Percentiles rank a stretch among this genome's conserved stretches.
phyloP scores from a whole-genome alignment of 2,888 invertebrate species.

The Eilema depressum region DNA sequence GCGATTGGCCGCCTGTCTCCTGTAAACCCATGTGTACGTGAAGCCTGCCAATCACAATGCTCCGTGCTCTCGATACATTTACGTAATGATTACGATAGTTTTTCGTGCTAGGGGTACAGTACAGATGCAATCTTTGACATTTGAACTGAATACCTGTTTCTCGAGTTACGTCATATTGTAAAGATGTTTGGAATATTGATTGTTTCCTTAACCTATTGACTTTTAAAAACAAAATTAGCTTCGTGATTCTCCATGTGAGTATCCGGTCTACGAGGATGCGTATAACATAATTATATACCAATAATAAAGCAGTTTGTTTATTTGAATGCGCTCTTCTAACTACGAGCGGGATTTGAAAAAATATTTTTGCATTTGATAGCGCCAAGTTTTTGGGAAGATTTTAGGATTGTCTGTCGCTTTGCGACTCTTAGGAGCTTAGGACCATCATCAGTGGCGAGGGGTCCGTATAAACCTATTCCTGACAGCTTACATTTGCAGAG shows the following conservation, averaged over 20 bases:
- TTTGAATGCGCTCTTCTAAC: not conserved
- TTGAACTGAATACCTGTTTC: not conserved
- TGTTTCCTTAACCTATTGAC: not conserved
- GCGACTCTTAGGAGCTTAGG: not conserved
- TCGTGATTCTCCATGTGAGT: conserved; percentile 23
- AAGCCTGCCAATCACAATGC: no score
- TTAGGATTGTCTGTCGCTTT: not conserved
- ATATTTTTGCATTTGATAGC: no score
- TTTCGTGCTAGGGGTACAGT: no score
- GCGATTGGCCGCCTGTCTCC: no score
- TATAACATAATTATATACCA: not conserved
- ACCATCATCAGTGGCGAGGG: no score
- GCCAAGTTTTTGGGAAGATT: no score
- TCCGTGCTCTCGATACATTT: no score
- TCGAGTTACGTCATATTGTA: not conserved
- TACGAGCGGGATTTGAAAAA: no score
- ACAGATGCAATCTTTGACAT: not conserved
- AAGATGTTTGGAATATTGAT: not conserved
- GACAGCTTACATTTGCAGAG: no score
- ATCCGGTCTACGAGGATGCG: not conserved
- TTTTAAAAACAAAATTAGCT: not conserved
- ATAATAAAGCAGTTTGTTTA: not conserved
- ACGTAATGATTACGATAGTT: no score
- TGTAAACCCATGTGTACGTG: no score
- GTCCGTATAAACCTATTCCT: no score